A percentile compares a stretch with the other conserved stretches of the same genome.
Evolutionary conservation across 2,888 invertebrate genomes (phyloP).

Genomic region (Tortrix viridana): DNA sequence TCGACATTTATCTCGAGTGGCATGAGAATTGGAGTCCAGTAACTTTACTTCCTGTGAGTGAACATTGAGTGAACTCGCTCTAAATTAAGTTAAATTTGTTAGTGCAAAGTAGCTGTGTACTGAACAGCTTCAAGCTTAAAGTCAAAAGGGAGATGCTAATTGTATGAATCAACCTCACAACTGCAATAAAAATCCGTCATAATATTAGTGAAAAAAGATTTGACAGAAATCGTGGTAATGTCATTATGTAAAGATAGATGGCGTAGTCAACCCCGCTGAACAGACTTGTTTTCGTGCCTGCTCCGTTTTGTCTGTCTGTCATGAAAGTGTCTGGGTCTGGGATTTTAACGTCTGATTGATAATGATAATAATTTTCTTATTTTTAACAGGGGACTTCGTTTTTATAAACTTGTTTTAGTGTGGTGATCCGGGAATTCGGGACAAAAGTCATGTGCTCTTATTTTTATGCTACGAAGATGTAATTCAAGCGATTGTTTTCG

Average conservation of each 20-base stretch:
- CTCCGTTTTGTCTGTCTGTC: conserved; percentile 34
- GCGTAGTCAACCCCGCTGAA: conserved; percentile 11
- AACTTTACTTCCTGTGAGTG: no score
- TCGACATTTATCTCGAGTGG: no score
- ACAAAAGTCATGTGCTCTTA: conserved; percentile 40
- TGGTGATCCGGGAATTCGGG: conserved; percentile 42
- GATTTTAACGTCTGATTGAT: conserved; percentile 32
- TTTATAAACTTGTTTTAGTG: conserved; percentile 36
- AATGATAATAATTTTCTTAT: conserved; percentile 35
- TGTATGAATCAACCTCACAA: no score
- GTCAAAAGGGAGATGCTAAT: no score
- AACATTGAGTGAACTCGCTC: no score
- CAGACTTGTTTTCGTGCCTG: conserved; percentile 19
- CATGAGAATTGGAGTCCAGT: no score
- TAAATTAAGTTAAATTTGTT: no score
- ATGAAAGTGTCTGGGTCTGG: conserved; percentile 24
- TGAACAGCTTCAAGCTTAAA: no score
- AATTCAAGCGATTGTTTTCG: conserved; percentile 34
- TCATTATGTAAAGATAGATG: conserved; percentile 24
- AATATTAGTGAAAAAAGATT: not conserved
- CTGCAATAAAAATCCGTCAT: no score
- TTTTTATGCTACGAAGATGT: conserved; percentile 31
- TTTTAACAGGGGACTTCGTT: conserved; percentile 9
- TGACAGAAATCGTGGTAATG: conserved; percentile 24
- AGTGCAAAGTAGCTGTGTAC: no score